Conservation (phyloP, 2,888 invertebrate species). For the Antheraea assamensis region DNA sequence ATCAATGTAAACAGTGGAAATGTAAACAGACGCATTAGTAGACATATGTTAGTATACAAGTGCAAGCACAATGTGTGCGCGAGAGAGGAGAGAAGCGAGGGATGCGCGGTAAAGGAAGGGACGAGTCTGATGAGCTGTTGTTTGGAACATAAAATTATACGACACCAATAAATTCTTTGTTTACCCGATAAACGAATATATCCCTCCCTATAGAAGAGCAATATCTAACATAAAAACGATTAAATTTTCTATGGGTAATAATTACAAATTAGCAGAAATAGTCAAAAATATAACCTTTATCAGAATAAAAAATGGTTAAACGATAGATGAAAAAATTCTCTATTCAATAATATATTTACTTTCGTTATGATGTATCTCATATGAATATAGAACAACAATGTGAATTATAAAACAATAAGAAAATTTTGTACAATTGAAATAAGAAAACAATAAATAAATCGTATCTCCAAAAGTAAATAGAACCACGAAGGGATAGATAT, state of each 20-base stretch:
- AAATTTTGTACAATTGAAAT: not conserved
- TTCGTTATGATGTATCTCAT: not conserved
- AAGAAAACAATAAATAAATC: not conserved
- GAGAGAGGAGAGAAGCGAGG: slow-evolving; percentile 32
- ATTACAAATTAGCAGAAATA: not conserved
- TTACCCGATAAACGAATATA: slow-evolving; percentile 74
- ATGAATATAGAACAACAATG: too few species aligned
- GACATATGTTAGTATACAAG: slow-evolving; percentile 71
- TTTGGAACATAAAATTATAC: slow-evolving; percentile 81
- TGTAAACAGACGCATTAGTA: slow-evolving; percentile 73
- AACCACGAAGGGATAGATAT: slow-evolving; percentile 42
- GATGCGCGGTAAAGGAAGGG: slow-evolving; percentile 27
- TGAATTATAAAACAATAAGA: not conserved
- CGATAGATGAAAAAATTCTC: not conserved
- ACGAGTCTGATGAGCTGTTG: slow-evolving; percentile 68
- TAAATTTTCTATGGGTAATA: not conserved
- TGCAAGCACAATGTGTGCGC: slow-evolving; percentile 65
- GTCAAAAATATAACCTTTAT: not conserved
- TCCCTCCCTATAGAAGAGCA: slow-evolving; percentile 57
- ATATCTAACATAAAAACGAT: slow-evolving; percentile 30
- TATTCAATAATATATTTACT: not conserved
- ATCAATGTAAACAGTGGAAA: slow-evolving; percentile 67
- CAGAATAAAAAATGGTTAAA: not conserved
- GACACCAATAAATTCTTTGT: slow-evolving; percentile 80
- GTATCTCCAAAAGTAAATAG: not conserved